These are phyloP conservation scores for Tetramorium bicarinatum DNA, from an alignment of 2,888 invertebrate genomes.

Conservation along the genomic window DNA sequence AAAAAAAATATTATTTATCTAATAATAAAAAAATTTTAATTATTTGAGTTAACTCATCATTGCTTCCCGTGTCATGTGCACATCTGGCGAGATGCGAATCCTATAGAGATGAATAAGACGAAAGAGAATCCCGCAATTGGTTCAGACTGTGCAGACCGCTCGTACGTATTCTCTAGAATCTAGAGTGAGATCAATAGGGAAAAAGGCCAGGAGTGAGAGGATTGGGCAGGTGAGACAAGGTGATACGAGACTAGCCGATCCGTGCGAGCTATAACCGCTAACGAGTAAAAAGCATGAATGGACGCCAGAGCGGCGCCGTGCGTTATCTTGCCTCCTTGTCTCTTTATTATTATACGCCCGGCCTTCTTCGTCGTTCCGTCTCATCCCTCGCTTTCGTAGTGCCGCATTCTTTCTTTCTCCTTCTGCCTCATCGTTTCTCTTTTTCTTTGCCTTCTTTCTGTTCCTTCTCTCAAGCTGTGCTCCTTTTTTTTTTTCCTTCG, in stretches of 20 bases:
- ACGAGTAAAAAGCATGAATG: slow-evolving; percentile 85
- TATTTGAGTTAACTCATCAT: slow-evolving; percentile 9
- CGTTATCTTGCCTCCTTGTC: slow-evolving; percentile 79
- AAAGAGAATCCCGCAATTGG: slow-evolving; percentile 13
- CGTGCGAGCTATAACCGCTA: slow-evolving; percentile 77
- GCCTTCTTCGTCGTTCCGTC: slow-evolving; percentile 67
- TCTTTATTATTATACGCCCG: slow-evolving; percentile 74
- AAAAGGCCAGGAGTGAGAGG: slow-evolving; percentile 24
- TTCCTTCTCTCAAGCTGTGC: slow-evolving; percentile 8
- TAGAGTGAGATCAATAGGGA: slow-evolving; percentile 29
- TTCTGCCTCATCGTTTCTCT: not conserved
- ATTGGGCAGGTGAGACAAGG: slow-evolving; percentile 46
- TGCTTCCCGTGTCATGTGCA: not conserved
- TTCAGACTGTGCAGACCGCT: not conserved
- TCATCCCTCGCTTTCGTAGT: slow-evolving; percentile 65
- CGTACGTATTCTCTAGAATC: slow-evolving; percentile 14
- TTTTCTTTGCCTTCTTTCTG: slow-evolving; percentile 46
- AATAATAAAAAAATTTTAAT: not conserved
- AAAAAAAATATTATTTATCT: not conserved
- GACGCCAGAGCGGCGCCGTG: slow-evolving; percentile 83
- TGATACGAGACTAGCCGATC: slow-evolving; percentile 60
- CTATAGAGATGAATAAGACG: slow-evolving; percentile 13
- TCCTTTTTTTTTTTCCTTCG: not conserved
- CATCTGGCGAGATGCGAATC: not conserved
- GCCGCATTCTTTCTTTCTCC: slow-evolving; percentile 7